A percentile compares a stretch with the other conserved stretches of the same genome.
Evolutionary conservation across 2,113 vertebrate species (phyloP).

Genomic region (Ellobius talpinus): DNA sequence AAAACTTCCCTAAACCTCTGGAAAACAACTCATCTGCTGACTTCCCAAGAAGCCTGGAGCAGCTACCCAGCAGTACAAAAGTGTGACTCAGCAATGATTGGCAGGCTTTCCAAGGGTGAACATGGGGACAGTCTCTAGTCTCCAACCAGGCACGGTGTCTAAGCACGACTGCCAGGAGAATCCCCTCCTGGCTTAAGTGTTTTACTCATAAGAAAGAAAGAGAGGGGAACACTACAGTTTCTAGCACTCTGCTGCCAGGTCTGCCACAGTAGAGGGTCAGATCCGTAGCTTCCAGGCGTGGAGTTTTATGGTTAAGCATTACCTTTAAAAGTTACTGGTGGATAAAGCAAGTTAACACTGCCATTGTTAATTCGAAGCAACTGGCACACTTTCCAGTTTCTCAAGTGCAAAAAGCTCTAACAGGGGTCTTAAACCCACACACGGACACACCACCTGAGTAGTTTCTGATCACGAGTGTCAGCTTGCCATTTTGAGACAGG

Average conservation of each 20-base stretch:
- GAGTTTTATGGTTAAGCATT: not conserved
- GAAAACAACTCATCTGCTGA: conserved; percentile 29
- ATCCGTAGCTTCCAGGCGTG: not conserved
- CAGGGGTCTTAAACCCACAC: not conserved
- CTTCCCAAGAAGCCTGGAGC: not conserved
- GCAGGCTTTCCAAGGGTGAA: not conserved
- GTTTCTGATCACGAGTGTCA: conserved; percentile 1
- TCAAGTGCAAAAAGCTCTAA: conserved; percentile 17
- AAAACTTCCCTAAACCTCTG: not conserved
- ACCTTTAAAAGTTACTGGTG: not conserved
- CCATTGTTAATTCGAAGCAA: not conserved
- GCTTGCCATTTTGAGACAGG: not conserved
- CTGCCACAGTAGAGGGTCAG: not conserved
- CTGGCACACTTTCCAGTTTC: conserved; percentile 72
- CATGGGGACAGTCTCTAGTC: not conserved
- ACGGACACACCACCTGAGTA: conserved; percentile 55
- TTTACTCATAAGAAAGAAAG: not conserved
- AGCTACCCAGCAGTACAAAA: not conserved
- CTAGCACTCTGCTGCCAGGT: not conserved
- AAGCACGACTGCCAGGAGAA: not conserved
- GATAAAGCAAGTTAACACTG: conserved; percentile 12
- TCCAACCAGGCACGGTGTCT: not conserved
- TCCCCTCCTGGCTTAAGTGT: not conserved
- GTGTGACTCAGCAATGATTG: not conserved
- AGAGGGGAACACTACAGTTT: not conserved